Evolutionary conservation across 2,797 vertebrate genomes (phyloP), one percentile per base, ranked within the genome.

Genomic region (Diceros bicornis): DNA sequence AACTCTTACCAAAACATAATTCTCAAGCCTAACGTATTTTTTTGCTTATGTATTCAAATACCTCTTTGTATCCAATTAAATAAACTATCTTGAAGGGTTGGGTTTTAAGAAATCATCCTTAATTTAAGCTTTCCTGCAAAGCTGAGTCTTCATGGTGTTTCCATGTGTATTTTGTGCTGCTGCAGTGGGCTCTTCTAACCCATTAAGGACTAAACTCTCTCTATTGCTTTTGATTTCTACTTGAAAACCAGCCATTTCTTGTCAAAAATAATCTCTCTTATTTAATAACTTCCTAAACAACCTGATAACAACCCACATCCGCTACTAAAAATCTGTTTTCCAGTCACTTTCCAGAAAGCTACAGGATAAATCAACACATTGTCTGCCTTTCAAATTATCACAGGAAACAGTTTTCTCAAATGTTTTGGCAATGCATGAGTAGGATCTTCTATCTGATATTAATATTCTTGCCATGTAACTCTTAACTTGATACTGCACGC

Each of bases 311-410:
- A 68, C 6, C 32, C 29, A 95, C 7, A 41, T 8, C 6, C 44
- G 89, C 6, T 61, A 47, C 81, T 52, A 61, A 82, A 32, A 89
- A 89, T 91, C 72, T 97, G 47, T 59, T 89, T 89, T 81, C 21
- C 11, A 78, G 10, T 4, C 27, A 81, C 44, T 89, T 72, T 52
- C 25, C 59, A 59, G 32, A 83, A 89, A 86, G 7, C 41, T 71
- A 37, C 10, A 41, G 52, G 55, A 75, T 83, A 16, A 8, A 1
- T 79, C 59, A 86, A 69, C 32, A 94, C 29, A 91, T 64, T 74
- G 9, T 57, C 18, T 86, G 47, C 17, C 71, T 78, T 84, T 68
- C 61, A 87, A 68, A 20, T 68, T 83, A 32, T 75, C 34, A 16
- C 34, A 69, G 27, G 59, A 84, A 62, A 81, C 34, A 61, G 1